These are phyloP conservation scores for Lycaena phlaeas DNA, from an alignment of 2,888 invertebrate species.

Conservation along the genomic window DNA sequence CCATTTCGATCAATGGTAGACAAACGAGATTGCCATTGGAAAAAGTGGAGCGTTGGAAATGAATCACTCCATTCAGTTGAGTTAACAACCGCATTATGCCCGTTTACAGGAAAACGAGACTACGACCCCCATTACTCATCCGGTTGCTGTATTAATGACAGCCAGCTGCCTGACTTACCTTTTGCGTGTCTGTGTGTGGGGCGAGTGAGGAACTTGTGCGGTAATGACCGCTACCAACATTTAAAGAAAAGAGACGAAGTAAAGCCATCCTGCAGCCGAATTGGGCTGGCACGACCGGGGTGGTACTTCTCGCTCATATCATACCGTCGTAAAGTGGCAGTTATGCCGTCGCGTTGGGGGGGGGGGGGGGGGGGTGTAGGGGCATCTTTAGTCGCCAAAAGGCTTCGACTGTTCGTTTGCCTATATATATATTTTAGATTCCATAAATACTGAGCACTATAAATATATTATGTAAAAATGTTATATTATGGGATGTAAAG, in stretches of 20 bases:
- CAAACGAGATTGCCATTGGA: slow-evolving; percentile 13
- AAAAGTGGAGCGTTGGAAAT: slow-evolving; percentile 18
- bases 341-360: too few species aligned
- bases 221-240: neutral
- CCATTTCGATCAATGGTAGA: slow-evolving; percentile 11
- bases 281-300: too few species aligned
- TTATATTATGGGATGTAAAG: too few species aligned
- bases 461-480: too few species aligned
- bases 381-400: neutral
- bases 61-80: slow-evolving; percentile 37
- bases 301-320: too few species aligned
- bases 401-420: neutral
- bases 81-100: slow-evolving; percentile 53
- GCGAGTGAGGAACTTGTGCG: slow-evolving; percentile 22
- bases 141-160: slow-evolving; percentile 55
- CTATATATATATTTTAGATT: too few species aligned
- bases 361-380: neutral
- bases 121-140: slow-evolving; percentile 45
- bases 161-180: slow-evolving; percentile 61
- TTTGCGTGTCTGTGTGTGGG: slow-evolving; percentile 25
- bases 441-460: too few species aligned
- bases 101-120: slow-evolving; percentile 35
- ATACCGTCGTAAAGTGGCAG: too few species aligned
- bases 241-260: too few species aligned
- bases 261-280: too few species aligned